These are phyloP conservation scores for Nothobranchius furzeri DNA, from an alignment of 2,113 vertebrate genomes.

Conservation along the genomic window DNA sequence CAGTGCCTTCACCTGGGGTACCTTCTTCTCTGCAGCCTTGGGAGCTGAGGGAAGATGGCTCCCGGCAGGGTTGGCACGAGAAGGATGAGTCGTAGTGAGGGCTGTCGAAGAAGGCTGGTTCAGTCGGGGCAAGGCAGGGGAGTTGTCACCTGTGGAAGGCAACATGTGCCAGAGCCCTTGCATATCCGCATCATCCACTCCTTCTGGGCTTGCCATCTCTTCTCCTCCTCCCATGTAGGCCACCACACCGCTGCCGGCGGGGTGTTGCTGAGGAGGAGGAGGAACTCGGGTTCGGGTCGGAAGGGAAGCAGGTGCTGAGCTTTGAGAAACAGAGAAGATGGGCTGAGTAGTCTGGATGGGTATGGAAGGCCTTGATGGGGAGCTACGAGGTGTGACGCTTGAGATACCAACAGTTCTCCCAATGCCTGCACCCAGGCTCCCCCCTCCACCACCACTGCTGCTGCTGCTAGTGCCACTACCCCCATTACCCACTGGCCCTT, in stretches of 20 bases:
- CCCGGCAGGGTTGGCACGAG: constrained; percentile 51
- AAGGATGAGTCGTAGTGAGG: constrained; percentile 71
- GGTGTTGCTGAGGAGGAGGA: constrained; percentile 76
- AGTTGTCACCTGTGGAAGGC: constrained; percentile 83
- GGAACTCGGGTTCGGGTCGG: constrained; percentile 62
- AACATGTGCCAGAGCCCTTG: constrained; percentile 97
- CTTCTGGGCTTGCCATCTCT: constrained; percentile 98
- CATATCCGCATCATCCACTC: constrained; percentile 90
- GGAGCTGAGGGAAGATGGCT: constrained; percentile 41
- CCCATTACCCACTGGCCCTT: constrained; percentile 78
- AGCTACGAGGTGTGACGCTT: constrained; percentile 34
- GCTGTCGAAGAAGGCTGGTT: constrained; percentile 67
- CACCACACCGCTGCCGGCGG: constrained; percentile 83
- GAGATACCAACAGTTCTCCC: constrained; percentile 47
- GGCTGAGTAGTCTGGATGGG: constrained; percentile 59
- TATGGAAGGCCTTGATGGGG: constrained; percentile 65
- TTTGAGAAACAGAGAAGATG: constrained; percentile 48
- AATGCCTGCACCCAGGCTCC: constrained; percentile 44
- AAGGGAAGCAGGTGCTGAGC: constrained; percentile 51
- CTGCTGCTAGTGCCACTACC: constrained; percentile 93
- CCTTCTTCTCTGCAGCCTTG: constrained; percentile 61
- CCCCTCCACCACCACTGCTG: constrained; percentile 82
- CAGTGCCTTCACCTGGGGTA: constrained; percentile 72
- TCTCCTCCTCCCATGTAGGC: constrained; percentile 97
- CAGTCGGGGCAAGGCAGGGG: constrained; percentile 73